Evolutionary conservation across 2,113 vertebrate species (phyloP), one percentile per base, ranked within the genome.

Genomic region (Eretmochelys imbricata): DNA sequence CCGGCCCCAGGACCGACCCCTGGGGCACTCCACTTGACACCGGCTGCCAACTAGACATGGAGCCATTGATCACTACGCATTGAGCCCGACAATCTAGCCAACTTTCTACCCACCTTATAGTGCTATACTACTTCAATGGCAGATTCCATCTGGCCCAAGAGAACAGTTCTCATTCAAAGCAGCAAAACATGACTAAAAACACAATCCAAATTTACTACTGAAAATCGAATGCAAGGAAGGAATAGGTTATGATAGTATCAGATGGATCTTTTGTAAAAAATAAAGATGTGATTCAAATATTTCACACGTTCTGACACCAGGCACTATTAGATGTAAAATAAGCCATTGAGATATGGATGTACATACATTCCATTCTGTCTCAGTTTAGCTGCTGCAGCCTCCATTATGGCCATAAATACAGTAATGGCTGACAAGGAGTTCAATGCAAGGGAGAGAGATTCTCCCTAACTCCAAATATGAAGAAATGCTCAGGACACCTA

Each of bases 371-470:
- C n/a, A 13, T 79, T 94, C 0, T 16, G 91, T 80, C 89, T 94
- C 81, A 19, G n/a, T 78, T 42, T 14, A 31, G 90, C 53, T 93
- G 87, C 95, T 93, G 85, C 76, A 85, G 94, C 80, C 91, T 94
- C 92, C 95, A 95, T 97, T 97, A 96, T 86, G 90, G 93, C 96
- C 96, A 97, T 96, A 97, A 97, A 96, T 94, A 97, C 1, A 96
- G 81, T 19, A 87, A 91, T 9, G 94, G 84, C 48, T 94, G 87
- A 96, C 95, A 96, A 95, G 87, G 85, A 97, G 82, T 93, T 96
- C 95, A 97, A 94, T 82, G 91, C 69, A 94, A 84, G 88, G 91
- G 89, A 91, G 69, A 80, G 80, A 89, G 94, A 38, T 86, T 96
- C 91, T 96, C 90, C 91, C 65, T n/a, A 50, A 59, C 53, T 91